These are phyloP conservation scores for Chrysocyon brachyurus DNA, from an alignment of 2,797 vertebrate genomes.

Conservation along the genomic window DNA sequence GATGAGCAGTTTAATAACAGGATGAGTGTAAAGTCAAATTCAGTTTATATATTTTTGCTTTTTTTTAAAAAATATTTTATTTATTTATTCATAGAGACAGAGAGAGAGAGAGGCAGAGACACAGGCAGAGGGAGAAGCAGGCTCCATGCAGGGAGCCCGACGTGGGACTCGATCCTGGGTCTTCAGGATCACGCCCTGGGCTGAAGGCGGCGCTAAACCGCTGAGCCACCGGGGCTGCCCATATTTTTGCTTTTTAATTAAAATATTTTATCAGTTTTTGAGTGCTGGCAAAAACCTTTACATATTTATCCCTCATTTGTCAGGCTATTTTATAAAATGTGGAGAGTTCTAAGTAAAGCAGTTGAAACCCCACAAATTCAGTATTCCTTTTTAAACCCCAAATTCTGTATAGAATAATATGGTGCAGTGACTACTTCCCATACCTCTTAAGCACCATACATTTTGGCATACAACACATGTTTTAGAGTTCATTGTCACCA, in stretches of 20 bases:
- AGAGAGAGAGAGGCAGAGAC: too few relatives aligned
- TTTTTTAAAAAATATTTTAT: constrained; percentile 45
- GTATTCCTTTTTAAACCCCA: not conserved
- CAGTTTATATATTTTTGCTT: constrained; percentile 52
- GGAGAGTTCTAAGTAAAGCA: not conserved
- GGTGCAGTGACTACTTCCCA: not conserved
- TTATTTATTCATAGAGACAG: too few relatives aligned
- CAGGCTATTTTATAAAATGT: not conserved
- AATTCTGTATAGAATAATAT: not conserved
- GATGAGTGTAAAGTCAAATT: constrained; percentile 41
- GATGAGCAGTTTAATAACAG: constrained; percentile 45
- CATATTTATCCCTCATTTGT: constrained; percentile 19
- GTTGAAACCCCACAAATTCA: not conserved
- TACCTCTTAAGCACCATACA: not conserved
- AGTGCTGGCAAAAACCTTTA: not conserved
- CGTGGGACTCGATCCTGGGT: too few relatives aligned
- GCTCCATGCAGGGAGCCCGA: too few relatives aligned
- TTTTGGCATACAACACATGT: not conserved
- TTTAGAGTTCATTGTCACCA: not conserved
- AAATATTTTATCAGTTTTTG: constrained; percentile 44
- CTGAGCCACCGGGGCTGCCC: too few relatives aligned
- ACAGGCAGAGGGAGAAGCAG: too few relatives aligned
- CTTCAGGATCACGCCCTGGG: too few relatives aligned
- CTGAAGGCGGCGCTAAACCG: too few relatives aligned
- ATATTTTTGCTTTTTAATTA: constrained; percentile 55